These are phyloP conservation scores for Halocynthia roretzi DNA, from an alignment of 23 tunicate species.

Conservation along the genomic window DNA sequence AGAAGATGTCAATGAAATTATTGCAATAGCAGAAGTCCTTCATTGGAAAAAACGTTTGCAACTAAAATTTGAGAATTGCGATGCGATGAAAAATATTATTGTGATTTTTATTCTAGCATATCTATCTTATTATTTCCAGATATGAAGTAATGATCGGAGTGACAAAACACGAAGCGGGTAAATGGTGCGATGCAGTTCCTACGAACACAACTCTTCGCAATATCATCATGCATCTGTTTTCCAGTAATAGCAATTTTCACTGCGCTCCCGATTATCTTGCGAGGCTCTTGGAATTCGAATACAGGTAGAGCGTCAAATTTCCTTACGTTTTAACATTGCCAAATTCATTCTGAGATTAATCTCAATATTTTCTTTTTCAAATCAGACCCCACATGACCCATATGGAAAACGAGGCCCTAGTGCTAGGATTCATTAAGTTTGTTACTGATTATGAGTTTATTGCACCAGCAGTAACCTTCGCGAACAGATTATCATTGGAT, in stretches of 20 bases:
- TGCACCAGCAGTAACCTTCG: constrained; percentile 22
- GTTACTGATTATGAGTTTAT: constrained; percentile 10
- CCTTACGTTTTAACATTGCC: neutral
- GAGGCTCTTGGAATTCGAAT: neutral
- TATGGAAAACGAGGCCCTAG: too few species aligned
- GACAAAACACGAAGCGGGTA: constrained; percentile 15
- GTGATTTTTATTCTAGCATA: too few species aligned
- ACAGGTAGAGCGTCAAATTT: constrained; percentile 2
- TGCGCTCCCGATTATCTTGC: neutral
- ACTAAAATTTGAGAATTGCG: neutral
- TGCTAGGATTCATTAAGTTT: constrained; percentile 4
- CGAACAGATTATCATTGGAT: constrained; percentile 3
- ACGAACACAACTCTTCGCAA: neutral
- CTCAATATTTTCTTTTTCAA: too few species aligned
- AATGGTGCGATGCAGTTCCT: neutral
- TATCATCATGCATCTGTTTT: neutral
- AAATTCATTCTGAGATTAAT: neutral
- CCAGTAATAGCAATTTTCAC: constrained; percentile 2
- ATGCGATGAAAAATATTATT: neutral
- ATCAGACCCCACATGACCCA: too few species aligned
- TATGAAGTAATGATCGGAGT: constrained; percentile 17
- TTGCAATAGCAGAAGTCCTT: too few species aligned
- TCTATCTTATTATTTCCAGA: neutral
- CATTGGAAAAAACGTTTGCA: too few species aligned
- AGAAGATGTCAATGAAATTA: too few species aligned